These are phyloP conservation scores for Cryptocephalus moraei DNA, from an alignment of 2,888 invertebrate genomes.

Conservation along the genomic window DNA sequence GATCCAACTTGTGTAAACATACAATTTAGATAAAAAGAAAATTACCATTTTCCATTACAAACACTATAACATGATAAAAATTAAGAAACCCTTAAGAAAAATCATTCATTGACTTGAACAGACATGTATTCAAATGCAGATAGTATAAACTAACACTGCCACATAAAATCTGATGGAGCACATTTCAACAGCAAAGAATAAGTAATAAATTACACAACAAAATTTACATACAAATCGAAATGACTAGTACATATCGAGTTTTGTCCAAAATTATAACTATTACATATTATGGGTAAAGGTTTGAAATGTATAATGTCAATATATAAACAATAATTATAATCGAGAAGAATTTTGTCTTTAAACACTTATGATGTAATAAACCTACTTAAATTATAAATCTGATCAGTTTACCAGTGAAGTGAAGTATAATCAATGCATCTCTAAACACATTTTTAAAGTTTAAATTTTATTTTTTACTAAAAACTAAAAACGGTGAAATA, in stretches of 20 bases:
- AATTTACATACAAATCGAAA: slow-evolving; percentile 35
- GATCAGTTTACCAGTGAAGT: background rate
- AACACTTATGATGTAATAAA: too few species aligned
- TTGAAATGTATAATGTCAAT: too few species aligned
- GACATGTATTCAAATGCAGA: slow-evolving; percentile 20
- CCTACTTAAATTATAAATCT: too few species aligned
- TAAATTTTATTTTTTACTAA: too few species aligned
- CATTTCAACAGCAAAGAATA: slow-evolving; percentile 21
- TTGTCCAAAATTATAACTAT: slow-evolving; percentile 17
- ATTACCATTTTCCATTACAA: background rate
- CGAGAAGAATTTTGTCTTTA: too few species aligned
- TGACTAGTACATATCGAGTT: slow-evolving; percentile 38
- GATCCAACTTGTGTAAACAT: too few species aligned
- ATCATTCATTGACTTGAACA: background rate
- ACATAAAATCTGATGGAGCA: slow-evolving; percentile 18
- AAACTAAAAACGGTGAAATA: too few species aligned
- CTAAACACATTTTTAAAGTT: background rate
- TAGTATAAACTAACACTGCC: slow-evolving; percentile 18
- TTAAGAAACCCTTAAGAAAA: background rate
- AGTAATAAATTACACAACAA: slow-evolving; percentile 27
- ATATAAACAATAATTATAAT: too few species aligned
- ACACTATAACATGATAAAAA: background rate
- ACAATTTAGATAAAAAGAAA: background rate
- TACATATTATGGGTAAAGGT: too few species aligned
- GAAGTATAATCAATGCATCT: background rate